Percentiles rank a stretch among this genome's conserved stretches.
These are phyloP conservation scores for Diacarnus erythraeanus DNA, from an alignment of 37 sponge, comb jelly and placozoan species.

Conservation along the genomic window DNA sequence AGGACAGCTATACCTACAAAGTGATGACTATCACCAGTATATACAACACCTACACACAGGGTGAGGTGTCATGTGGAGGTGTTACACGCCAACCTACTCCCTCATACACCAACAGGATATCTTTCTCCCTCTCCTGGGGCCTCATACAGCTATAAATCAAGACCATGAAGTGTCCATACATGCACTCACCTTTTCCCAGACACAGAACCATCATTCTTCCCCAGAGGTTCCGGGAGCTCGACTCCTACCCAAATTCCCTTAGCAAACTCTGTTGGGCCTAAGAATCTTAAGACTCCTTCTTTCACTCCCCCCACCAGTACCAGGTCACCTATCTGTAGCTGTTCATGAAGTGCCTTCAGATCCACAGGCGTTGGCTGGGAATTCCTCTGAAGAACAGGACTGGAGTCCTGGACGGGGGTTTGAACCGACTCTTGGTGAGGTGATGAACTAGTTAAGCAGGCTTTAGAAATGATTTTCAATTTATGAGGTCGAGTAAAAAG, in stretches of 20 bases:
- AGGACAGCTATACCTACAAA: too few relatives aligned
- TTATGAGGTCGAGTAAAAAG: conserved; percentile 66
- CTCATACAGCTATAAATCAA: too few relatives aligned
- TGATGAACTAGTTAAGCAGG: background rate
- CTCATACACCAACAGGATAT: too few relatives aligned
- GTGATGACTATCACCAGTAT: too few relatives aligned
- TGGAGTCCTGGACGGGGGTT: background rate
- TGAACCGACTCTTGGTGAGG: background rate
- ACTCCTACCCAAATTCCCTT: conserved; percentile 93
- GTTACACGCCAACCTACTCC: too few relatives aligned
- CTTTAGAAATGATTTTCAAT: conserved; percentile 22
- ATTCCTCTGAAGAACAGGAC: too few relatives aligned
- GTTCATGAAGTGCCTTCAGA: conserved; percentile 32
- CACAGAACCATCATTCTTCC: conserved; percentile 92
- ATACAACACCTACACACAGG: too few relatives aligned
- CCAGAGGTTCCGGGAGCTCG: conserved; percentile 77
- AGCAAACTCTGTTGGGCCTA: conserved; percentile 90
- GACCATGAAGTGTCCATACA: too few relatives aligned
- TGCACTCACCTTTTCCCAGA: conserved; percentile 83
- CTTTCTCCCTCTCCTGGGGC: too few relatives aligned
- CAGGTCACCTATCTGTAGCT: conserved; percentile 61
- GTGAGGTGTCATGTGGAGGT: too few relatives aligned
- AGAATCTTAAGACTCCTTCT: conserved; percentile 72
- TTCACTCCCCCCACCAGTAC: conserved; percentile 76
- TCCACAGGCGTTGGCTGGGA: background rate